Base-by-base conservation (phyloP, 2,113 vertebrate species). In the Odontesthes bonariensis region DNA sequence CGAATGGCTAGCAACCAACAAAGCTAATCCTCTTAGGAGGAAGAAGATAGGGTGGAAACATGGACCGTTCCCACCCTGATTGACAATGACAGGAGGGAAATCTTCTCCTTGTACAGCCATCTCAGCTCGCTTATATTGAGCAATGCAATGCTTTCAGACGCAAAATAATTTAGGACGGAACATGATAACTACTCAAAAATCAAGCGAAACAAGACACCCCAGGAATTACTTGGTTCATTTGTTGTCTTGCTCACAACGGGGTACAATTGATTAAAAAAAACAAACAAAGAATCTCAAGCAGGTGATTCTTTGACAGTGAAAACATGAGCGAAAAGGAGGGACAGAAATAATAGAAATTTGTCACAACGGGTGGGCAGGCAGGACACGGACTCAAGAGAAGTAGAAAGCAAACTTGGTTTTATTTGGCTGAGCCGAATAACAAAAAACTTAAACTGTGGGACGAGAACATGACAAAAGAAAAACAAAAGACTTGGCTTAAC, bases 11-110 rank as follows among this genome's bases (percentile, higher is more conserved):
- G 82, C 79, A 85, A 61, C 69, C 63, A 70, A 73, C 67, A 60
- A 67, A 64, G 59, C 35, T 90, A 87, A 90, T 88, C 84, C 84
- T 69, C 83, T 80, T 77, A 63, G 62, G 75, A 69, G 71, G 49
- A 80, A 66, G 65, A 68, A 47, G 31, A 35, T 69, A 75, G 78
- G 85, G 71, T 71, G 81, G 76, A 80, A 73, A 73, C 58, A 73
- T 56, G 72, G 74, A 68, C 67, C 65, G 72, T 53, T 20, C 65
- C 75, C 65, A 60, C 64, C 56, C 71, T 33, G 22, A 61, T 23
- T 55, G 54, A 46, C 58, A n/a, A 66, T 14, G 73, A 68, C 44
- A 71, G 4, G 9, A 55, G 54, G 70, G 71, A 67, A 68, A 56
- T 44, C 60, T 32, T 38, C n/a, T 35, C 23, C 40, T 22, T 38